phyloP scores from a whole-genome alignment of 2,113 vertebrate genomes.

The Sinocyclocheilus maitianheensis region DNA sequence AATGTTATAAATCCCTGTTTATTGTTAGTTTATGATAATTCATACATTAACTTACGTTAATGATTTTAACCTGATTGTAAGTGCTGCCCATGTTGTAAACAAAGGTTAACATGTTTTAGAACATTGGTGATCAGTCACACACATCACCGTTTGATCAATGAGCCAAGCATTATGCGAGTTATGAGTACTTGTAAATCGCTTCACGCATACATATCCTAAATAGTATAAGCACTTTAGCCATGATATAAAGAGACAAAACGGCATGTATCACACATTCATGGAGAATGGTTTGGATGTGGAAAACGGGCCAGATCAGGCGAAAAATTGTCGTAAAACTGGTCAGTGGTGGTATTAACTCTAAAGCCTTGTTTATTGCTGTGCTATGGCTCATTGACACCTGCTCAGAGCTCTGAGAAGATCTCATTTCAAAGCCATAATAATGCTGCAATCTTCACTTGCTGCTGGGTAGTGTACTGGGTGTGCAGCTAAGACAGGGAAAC shows the following conservation, averaged over 20 bases:
- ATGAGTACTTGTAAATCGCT: background rate
- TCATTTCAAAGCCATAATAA: slow-evolving; percentile 43
- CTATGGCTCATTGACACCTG: slow-evolving; percentile 46
- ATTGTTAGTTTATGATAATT: background rate
- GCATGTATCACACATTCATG: background rate
- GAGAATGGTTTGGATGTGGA: background rate
- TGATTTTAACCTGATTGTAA: background rate
- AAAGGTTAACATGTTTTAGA: background rate
- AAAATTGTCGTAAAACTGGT: slow-evolving; percentile 35
- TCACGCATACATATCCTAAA: background rate
- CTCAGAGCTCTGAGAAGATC: slow-evolving; percentile 39
- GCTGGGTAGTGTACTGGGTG: background rate
- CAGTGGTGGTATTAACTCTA: slow-evolving; percentile 30
- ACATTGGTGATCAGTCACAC: slow-evolving; percentile 14
- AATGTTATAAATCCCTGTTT: background rate
- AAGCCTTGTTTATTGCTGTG: slow-evolving; percentile 42
- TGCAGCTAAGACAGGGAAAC: background rate
- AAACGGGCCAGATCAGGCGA: background rate
- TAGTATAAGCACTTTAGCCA: slow-evolving; percentile 8
- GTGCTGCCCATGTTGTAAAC: background rate
- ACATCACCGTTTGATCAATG: background rate
- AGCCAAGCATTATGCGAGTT: background rate
- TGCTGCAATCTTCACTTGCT: slow-evolving; percentile 11
- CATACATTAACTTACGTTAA: background rate
- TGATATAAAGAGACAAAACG: background rate